A percentile compares a stretch with the other conserved stretches of the same genome.
These are phyloP conservation scores for Phalacrocorax aristotelis DNA, from an alignment of 2,113 vertebrate species.

Conservation along the genomic window DNA sequence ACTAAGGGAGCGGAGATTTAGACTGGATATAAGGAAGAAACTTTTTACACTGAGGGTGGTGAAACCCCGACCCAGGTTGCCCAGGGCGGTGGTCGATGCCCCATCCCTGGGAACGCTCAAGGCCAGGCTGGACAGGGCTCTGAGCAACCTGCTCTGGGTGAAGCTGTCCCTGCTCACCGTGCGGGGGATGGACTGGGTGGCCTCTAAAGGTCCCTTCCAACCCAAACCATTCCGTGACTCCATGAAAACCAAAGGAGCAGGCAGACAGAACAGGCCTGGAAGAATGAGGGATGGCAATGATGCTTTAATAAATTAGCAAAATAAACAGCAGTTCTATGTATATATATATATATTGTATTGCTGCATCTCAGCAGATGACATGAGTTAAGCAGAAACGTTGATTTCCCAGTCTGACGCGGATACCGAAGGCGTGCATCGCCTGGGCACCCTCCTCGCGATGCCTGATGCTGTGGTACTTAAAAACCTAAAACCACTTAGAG, in stretches of 20 bases:
- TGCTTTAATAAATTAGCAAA: constrained; percentile 31
- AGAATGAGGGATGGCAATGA: fast-evolving
- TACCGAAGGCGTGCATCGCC: fast-evolving
- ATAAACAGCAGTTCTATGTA: neutral
- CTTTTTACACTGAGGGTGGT: too few species aligned
- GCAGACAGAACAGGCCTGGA: neutral
- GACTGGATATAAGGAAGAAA: too few species aligned
- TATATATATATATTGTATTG: fast-evolving
- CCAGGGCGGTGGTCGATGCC: too few species aligned
- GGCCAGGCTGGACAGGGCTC: too few species aligned
- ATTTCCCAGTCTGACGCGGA: neutral
- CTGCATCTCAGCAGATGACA: neutral
- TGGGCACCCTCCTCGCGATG: fast-evolving
- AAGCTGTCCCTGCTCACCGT: too few species aligned
- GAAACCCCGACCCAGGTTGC: too few species aligned
- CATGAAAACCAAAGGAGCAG: neutral
- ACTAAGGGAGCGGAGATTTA: too few species aligned
- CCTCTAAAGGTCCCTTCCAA: too few species aligned
- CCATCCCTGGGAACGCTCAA: too few species aligned
- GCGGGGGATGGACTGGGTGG: too few species aligned
- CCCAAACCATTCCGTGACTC: too few species aligned
- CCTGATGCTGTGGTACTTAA: fast-evolving
- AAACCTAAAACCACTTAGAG: neutral
- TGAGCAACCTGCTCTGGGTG: too few species aligned
- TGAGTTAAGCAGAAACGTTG: neutral